phyloP scores from a whole-genome alignment of 2,888 invertebrate species.

The Hedya salicella region DNA sequence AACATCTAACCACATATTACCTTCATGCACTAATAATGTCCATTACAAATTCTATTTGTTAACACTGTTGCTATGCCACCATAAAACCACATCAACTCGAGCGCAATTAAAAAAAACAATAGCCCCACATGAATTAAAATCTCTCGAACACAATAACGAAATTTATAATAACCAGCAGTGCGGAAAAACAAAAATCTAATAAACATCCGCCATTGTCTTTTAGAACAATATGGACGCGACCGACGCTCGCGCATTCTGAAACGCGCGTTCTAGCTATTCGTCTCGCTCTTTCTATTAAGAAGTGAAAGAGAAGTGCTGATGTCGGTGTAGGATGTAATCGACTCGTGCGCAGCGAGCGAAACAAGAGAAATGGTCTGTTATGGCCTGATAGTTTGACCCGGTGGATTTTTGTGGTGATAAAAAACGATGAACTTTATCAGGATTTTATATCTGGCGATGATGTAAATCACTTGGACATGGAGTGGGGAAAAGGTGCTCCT shows the following conservation, averaged over 20 bases:
- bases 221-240: conserved; percentile 18
- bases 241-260: conserved; percentile 1
- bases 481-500: neutral
- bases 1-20: neutral
- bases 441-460: conserved; percentile 21
- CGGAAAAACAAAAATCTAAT: conserved; percentile 34
- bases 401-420: conserved; percentile 22
- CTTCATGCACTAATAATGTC: neutral
- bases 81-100: neutral
- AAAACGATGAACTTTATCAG: conserved; percentile 11
- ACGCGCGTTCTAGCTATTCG: neutral
- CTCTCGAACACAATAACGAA: conserved; percentile 15
- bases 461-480: conserved; percentile 11
- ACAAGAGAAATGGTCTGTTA: conserved; percentile 18
- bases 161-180: conserved; percentile 29
- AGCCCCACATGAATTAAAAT: conserved; percentile 8
- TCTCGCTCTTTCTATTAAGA: neutral
- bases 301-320: neutral
- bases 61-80: conserved; percentile 8
- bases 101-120: conserved; percentile 27
- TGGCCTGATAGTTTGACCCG: conserved; percentile 31
- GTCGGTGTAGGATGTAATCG: neutral
- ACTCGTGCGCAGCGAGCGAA: conserved; percentile 3
- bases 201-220: conserved; percentile 19
- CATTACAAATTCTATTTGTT: neutral